Conservation (phyloP, 2,888 invertebrate species). For the Itoplectis maculator region DNA sequence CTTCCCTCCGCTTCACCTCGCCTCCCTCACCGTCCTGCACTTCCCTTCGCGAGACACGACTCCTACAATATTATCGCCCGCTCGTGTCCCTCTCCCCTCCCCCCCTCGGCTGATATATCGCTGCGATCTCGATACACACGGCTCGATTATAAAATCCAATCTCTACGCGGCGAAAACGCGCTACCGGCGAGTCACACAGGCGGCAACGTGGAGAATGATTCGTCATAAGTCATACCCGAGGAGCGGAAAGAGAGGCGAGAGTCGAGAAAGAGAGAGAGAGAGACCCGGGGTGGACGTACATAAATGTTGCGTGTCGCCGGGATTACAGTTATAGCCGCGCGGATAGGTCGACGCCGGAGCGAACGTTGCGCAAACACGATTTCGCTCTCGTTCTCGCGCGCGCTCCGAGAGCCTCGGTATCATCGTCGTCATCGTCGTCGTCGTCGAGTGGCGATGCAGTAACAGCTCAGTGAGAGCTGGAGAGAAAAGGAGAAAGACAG, state of each 20-base stretch:
- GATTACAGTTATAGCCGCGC: constrained; percentile 14
- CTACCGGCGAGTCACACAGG: background rate
- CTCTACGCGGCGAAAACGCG: background rate
- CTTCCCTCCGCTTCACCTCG: no score
- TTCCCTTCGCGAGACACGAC: constrained; percentile 37
- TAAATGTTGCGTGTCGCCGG: constrained; percentile 40
- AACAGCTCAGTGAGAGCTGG: constrained; percentile 10
- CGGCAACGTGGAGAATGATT: constrained; percentile 24
- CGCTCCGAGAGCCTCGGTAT: constrained; percentile 27
- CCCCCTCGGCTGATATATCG: constrained; percentile 42
- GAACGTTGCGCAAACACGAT: constrained; percentile 51
- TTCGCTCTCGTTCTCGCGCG: constrained; percentile 48
- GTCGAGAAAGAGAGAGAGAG: background rate
- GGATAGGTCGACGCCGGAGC: constrained; percentile 17
- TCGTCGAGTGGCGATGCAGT: background rate
- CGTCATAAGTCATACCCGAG: constrained; percentile 47
- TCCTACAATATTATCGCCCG: constrained; percentile 9
- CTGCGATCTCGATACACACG: constrained; percentile 21
- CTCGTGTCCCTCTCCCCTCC: constrained; percentile 13
- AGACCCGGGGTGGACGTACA: background rate
- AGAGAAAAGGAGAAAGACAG: background rate
- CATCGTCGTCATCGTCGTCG: constrained; percentile 39
- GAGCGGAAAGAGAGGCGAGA: background rate
- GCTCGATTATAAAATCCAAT: constrained; percentile 45
- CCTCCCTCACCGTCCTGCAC: no score